A percentile compares a stretch with the other conserved stretches of the same genome.
phyloP scores from a whole-genome alignment of 2,113 vertebrate genomes.

The Salvelinus sp. region DNA sequence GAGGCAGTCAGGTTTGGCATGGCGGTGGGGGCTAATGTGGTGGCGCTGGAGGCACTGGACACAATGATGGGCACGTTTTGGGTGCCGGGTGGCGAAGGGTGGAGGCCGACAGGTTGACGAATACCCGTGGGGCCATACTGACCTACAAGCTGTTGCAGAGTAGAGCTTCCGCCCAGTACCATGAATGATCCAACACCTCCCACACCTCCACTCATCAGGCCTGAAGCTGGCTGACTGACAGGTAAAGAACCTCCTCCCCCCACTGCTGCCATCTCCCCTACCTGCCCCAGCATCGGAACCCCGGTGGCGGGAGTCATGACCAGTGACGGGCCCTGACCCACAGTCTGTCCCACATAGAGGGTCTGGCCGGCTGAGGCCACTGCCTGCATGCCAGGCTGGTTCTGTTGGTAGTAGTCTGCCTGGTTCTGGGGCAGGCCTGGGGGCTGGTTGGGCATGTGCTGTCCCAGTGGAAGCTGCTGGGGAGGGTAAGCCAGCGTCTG shows the following conservation, averaged over 20 bases:
- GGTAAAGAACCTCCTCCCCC: background rate
- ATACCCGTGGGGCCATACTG: background rate
- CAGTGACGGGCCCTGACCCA: background rate
- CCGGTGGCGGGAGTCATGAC: background rate
- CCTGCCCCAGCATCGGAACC: background rate
- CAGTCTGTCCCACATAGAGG: slow-evolving; percentile 2
- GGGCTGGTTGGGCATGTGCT: background rate
- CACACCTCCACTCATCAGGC: background rate
- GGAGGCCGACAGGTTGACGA: background rate
- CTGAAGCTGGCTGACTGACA: background rate
- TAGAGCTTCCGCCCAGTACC: background rate
- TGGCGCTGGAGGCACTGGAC: background rate
- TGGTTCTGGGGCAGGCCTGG: slow-evolving; percentile 3
- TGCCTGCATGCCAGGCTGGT: background rate
- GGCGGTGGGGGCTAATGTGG: background rate
- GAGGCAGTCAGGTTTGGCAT: slow-evolving; percentile 5
- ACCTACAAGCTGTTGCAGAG: background rate
- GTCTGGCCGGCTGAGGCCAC: background rate
- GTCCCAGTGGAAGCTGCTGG: slow-evolving; percentile 26
- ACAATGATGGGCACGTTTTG: background rate
- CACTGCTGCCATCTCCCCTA: background rate
- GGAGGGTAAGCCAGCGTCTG: slow-evolving; percentile 57
- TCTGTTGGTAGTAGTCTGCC: slow-evolving; percentile 1
- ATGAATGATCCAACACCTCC: background rate
- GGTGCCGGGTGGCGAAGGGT: background rate